Evolutionary conservation across 1,140 invertebrate species (phyloP), one percentile per base, ranked within the genome.

Genomic region (Bombus waltoni): DNA sequence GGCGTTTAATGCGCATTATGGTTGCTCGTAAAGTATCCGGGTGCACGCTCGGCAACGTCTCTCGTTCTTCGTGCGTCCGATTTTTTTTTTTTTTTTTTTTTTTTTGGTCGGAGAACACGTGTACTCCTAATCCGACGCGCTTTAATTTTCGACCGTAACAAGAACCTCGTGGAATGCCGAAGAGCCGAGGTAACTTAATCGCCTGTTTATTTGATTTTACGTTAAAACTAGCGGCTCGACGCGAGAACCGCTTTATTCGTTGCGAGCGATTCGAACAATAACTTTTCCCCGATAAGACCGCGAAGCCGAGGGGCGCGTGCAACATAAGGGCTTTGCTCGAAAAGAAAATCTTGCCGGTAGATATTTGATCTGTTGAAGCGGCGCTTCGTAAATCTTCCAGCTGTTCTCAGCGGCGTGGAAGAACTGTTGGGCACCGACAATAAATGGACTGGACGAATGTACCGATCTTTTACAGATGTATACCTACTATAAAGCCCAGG

Each of bases 1-100:
- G 59, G 59, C 79, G 83, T 90, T 90, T 90, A 87, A 83, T 73
- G 59, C 40, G 87, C 81, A 70, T 86, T 90, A 90, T 82, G 81
- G 74, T 53, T 62, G 72, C 6, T 65, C 78, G 75, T 91, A 90
- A 91, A 90, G 62, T 83, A 75, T 86, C 65, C 81, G 18, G 57
- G 10, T 80, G 57, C 70, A 78, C 70, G 28, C 65, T 57, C n/a
- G 18, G 44, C 82, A 53, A 66, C 85, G 35, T 62, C 15, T 76
- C 28, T 62, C 40, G 28, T 77, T 62, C 47, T 22, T 22, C 47
- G 47, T 22, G 5, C 22, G 47, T 8, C 47, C 5, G 18, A 53
- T 53, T 22, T 22, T 53, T 53, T 53, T 22, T 53, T 22, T 22
- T 53, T 53, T 53, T 22, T n/a, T n/a, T n/a, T n/a, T 53, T 22